Percentiles rank a stretch among this genome's conserved stretches.
Conservation (phyloP, 2,113 vertebrate species). For the Sphyrna mokarran region DNA sequence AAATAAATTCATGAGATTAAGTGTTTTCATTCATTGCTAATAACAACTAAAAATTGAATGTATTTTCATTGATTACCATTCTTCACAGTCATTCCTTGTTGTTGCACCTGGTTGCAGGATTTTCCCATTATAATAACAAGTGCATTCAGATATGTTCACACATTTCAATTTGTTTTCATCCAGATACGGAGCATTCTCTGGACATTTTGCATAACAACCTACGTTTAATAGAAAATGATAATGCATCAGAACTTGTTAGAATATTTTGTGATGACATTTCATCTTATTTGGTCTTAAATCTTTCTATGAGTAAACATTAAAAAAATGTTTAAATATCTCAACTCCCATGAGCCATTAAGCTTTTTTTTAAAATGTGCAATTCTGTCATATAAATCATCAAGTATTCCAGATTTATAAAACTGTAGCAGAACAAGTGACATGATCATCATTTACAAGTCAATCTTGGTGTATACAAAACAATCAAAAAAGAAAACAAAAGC, state of each 20-base stretch:
- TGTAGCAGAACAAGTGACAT: not conserved
- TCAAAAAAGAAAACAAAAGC: not conserved
- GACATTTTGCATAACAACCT: conserved; percentile 79
- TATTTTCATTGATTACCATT: conserved; percentile 9
- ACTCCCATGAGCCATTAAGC: not conserved
- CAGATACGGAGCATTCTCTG: conserved; percentile 59
- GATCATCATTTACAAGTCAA: conserved; percentile 3
- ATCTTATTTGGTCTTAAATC: not conserved
- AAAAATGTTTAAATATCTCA: not conserved
- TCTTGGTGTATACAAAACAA: not conserved
- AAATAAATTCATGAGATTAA: not conserved
- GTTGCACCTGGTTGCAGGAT: conserved; percentile 41
- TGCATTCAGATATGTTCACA: conserved; percentile 57
- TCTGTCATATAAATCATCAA: not conserved
- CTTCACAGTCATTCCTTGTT: conserved; percentile 29
- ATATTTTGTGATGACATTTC: not conserved
- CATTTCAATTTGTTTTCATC: conserved; percentile 68
- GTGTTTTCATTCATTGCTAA: not conserved
- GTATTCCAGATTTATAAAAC: not conserved
- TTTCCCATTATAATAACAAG: conserved; percentile 60
- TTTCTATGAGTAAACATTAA: not conserved
- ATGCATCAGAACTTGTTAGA: not conserved
- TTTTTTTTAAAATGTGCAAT: not conserved
- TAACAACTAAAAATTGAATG: not conserved
- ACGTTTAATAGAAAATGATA: conserved; percentile 19